These are phyloP conservation scores for Clarias magur DNA, from an alignment of 2,113 vertebrate genomes.

Conservation along the genomic window DNA sequence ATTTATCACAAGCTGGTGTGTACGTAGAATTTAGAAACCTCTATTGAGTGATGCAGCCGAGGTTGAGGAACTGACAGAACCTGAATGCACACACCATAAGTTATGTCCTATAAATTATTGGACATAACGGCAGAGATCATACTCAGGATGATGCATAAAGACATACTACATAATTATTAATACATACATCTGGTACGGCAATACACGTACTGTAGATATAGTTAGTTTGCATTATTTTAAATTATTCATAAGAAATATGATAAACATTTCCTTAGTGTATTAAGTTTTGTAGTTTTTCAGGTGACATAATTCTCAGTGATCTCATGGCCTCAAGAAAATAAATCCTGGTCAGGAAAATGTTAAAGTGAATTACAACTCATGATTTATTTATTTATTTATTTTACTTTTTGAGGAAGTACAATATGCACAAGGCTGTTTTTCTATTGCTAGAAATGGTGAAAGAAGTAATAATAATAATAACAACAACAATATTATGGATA, in stretches of 20 bases:
- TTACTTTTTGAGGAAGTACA: too few relatives aligned
- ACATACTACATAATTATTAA: background rate
- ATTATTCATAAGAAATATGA: background rate
- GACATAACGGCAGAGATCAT: background rate
- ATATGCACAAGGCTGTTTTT: too few relatives aligned
- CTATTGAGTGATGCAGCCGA: background rate
- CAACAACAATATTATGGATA: too few relatives aligned
- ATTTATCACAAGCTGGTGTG: background rate
- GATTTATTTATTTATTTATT: too few relatives aligned
- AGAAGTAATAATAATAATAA: too few relatives aligned
- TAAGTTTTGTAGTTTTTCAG: background rate
- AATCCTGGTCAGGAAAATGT: background rate
- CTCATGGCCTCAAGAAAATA: background rate
- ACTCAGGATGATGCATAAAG: background rate
- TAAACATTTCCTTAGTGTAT: background rate
- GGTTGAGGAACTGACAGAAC: background rate
- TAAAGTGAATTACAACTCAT: background rate
- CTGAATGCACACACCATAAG: background rate
- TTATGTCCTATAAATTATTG: background rate
- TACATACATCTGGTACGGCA: background rate
- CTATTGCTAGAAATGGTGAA: too few relatives aligned
- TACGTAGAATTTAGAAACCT: background rate
- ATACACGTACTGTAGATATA: background rate
- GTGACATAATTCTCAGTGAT: background rate
- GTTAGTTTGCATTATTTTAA: background rate